Evolutionary conservation across 2,888 invertebrate species (phyloP).

Genomic region (Pseudoips prasinana): DNA sequence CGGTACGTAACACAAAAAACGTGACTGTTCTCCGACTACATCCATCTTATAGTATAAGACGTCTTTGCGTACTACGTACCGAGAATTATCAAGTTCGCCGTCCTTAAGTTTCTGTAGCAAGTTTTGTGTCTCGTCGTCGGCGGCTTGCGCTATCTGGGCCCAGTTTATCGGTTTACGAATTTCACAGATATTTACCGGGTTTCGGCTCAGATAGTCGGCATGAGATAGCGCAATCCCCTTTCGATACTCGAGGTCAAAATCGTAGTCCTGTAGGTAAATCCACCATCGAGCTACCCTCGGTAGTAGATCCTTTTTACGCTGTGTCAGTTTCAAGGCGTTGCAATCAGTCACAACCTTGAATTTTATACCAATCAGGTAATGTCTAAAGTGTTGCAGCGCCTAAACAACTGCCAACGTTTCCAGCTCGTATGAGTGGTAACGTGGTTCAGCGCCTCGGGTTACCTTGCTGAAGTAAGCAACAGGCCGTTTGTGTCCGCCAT

Average conservation of each 20-base stretch:
- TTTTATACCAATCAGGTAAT: slow-evolving; percentile 21
- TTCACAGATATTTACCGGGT: slow-evolving; percentile 9
- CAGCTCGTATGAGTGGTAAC: background rate
- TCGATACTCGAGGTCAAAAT: slow-evolving; percentile 25
- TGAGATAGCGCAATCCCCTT: slow-evolving; percentile 26
- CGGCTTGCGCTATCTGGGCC: slow-evolving; percentile 2
- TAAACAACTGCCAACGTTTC: slow-evolving; percentile 26
- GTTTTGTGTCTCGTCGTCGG: slow-evolving; percentile 1
- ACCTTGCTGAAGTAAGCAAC: slow-evolving; percentile 21
- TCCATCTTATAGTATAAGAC: slow-evolving; percentile 7
- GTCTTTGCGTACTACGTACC: slow-evolving; percentile 2
- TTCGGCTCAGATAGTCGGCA: slow-evolving; percentile 26
- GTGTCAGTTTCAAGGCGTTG: slow-evolving; percentile 24
- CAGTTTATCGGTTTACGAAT: slow-evolving; percentile 9
- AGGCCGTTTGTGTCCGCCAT: slow-evolving; percentile 4
- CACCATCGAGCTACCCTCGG: slow-evolving; percentile 12
- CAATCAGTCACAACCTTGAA: slow-evolving; percentile 34
- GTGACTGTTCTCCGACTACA: slow-evolving; percentile 18
- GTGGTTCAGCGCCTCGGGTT: slow-evolving; percentile 11
- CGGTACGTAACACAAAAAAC: slow-evolving; percentile 26
- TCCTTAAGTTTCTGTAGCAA: background rate
- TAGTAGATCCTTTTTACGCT: background rate
- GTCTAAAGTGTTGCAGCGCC: slow-evolving; percentile 28
- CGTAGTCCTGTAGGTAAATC: slow-evolving; percentile 30
- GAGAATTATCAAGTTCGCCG: background rate